phyloP scores from a whole-genome alignment of 2,797 vertebrate genomes.

The Notolabrus celidotus region DNA sequence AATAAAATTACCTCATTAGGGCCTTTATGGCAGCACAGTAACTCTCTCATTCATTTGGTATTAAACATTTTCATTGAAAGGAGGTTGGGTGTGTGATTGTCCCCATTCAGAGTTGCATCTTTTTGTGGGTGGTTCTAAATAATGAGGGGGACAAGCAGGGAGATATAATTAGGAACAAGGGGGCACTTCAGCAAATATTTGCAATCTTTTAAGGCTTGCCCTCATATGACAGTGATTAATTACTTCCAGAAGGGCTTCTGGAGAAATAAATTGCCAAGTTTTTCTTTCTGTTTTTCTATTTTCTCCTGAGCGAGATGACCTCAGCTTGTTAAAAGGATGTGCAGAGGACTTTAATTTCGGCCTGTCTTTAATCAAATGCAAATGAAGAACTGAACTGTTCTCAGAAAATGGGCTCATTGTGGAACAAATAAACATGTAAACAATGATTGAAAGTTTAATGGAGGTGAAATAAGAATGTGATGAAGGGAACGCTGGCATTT shows the following conservation, averaged over 20 bases:
- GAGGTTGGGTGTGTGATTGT: constrained; percentile 82
- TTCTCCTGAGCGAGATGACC: constrained; percentile 16
- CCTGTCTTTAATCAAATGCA: constrained; percentile 79
- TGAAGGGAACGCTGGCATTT: not conserved
- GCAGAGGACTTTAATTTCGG: constrained; percentile 63
- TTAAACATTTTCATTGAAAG: constrained; percentile 92
- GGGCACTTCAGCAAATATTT: constrained; percentile 95
- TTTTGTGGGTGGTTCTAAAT: constrained; percentile 95
- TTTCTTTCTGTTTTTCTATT: constrained; percentile 42
- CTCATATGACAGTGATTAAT: constrained; percentile 92
- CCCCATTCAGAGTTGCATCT: constrained; percentile 88
- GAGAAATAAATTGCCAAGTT: constrained; percentile 71
- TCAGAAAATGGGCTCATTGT: constrained; percentile 57
- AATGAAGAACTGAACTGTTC: constrained; percentile 80
- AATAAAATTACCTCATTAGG: constrained; percentile 99
- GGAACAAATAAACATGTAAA: constrained; percentile 65
- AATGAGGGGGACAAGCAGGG: constrained; percentile 94
- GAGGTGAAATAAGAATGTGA: constrained; percentile 30
- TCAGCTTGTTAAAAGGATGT: constrained; percentile 57
- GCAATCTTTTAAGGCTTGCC: constrained; percentile 90
- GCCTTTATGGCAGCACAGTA: constrained; percentile 90
- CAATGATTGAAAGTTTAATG: constrained; percentile 58
- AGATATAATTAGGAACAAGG: constrained; percentile 99
- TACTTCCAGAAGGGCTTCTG: constrained; percentile 89
- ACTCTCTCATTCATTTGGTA: constrained; percentile 92